Percentiles rank a stretch among this genome's conserved stretches.
These are phyloP conservation scores for Diloba caeruleocephala DNA, from an alignment of 2,888 invertebrate genomes.

Conservation along the genomic window DNA sequence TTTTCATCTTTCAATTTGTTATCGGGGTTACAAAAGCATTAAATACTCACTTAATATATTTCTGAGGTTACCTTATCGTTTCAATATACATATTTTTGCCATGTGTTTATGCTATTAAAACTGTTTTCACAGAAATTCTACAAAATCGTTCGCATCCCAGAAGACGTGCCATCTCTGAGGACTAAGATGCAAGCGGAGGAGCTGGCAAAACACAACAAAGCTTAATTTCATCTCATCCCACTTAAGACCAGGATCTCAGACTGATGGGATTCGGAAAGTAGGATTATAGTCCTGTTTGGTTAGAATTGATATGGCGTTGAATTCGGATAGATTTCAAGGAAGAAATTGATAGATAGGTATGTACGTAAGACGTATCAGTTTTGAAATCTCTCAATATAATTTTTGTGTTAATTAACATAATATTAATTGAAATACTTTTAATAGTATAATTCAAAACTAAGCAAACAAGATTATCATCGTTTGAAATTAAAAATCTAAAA, in stretches of 20 bases:
- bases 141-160: slow-evolving; percentile 94
- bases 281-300: slow-evolving; percentile 45
- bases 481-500: slow-evolving; percentile 52
- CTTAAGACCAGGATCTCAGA: slow-evolving; percentile 55
- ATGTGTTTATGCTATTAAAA: background rate
- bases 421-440: background rate
- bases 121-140: slow-evolving; percentile 93
- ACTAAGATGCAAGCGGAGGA: slow-evolving; percentile 93
- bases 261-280: slow-evolving; percentile 42
- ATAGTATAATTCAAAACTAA: slow-evolving; percentile 16
- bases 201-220: slow-evolving; percentile 73
- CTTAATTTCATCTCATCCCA: slow-evolving; percentile 56
- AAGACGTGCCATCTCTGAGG: slow-evolving; percentile 93
- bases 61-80: too few relatives aligned
- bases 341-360: too few relatives aligned
- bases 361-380: background rate
- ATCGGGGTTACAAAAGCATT: too few relatives aligned
- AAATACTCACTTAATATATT: too few relatives aligned
- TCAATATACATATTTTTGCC: too few relatives aligned
- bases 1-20: too few relatives aligned
- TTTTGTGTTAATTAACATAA: too few relatives aligned
- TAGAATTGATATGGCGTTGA: slow-evolving; percentile 9
- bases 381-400: too few relatives aligned
- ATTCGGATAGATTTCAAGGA: background rate
- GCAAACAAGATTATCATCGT: slow-evolving; percentile 28